Evolutionary conservation across 2,888 invertebrate genomes (phyloP).

Genomic region (Cataglyphis albicans): DNA sequence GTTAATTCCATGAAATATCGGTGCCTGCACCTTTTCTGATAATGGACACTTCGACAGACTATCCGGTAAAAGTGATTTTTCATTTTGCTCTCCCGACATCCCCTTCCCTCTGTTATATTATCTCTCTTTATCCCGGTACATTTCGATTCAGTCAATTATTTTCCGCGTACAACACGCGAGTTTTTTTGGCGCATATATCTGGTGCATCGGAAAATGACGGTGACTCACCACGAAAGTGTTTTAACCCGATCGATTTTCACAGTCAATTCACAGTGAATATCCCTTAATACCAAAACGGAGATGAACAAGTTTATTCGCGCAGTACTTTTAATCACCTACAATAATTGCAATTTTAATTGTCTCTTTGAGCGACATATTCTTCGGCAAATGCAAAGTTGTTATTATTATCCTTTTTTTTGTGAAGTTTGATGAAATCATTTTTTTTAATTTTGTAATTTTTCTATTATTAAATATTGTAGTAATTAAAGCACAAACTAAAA

Average conservation of each 20-base stretch:
- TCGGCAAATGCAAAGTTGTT: background rate
- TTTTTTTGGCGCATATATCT: conserved; percentile 26
- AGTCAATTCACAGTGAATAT: background rate
- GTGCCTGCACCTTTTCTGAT: conserved; percentile 50
- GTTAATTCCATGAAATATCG: conserved; percentile 62
- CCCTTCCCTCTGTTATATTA: conserved; percentile 3
- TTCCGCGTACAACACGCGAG: background rate
- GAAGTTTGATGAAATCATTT: background rate
- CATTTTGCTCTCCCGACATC: conserved; percentile 34
- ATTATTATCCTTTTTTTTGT: no score
- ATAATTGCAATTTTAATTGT: conserved; percentile 6
- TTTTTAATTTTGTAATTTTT: background rate
- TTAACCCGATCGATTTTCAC: conserved; percentile 8
- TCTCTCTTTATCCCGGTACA: conserved; percentile 5
- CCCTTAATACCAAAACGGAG: background rate
- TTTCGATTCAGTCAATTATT: conserved; percentile 41
- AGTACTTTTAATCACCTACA: background rate
- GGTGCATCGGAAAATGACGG: conserved; percentile 40
- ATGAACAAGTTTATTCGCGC: background rate
- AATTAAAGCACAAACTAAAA: background rate
- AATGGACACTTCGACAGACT: conserved; percentile 61
- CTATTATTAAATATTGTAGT: background rate
- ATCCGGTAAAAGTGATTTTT: conserved; percentile 51
- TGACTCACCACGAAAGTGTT: conserved; percentile 23
- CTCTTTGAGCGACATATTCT: background rate